These are phyloP conservation scores for Monochamus saltuarius DNA, from an alignment of 1,140 invertebrate genomes.

Conservation along the genomic window DNA sequence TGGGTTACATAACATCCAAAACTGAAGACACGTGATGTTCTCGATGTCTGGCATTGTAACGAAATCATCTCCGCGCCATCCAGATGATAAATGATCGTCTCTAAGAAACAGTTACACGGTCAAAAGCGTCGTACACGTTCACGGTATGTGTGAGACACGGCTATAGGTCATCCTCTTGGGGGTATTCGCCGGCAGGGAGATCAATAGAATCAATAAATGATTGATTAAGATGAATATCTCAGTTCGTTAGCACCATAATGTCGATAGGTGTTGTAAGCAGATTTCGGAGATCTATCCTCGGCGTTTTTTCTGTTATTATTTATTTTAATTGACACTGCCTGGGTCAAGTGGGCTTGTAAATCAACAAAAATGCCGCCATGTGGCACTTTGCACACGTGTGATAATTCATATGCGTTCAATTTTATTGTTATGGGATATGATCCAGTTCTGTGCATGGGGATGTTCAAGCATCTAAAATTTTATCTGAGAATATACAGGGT, in stretches of 20 bases:
- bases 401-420: slow-evolving; percentile 23
- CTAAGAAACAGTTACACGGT: too few species aligned
- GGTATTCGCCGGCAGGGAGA: slow-evolving; percentile 7
- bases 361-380: slow-evolving; percentile 25
- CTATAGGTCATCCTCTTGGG: too few species aligned
- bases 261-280: slow-evolving; percentile 27
- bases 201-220: slow-evolving; percentile 28
- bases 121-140: too few species aligned
- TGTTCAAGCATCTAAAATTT: too few species aligned
- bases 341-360: slow-evolving; percentile 29
- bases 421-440: slow-evolving; percentile 13
- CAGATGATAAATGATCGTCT: too few species aligned
- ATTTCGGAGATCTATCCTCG: slow-evolving; percentile 20
- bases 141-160: too few species aligned
- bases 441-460: too few species aligned
- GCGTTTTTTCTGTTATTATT: slow-evolving; percentile 23
- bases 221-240: slow-evolving; percentile 36
- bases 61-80: too few species aligned
- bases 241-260: slow-evolving; percentile 30
- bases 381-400: not conserved
- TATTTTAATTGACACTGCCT: slow-evolving; percentile 21
- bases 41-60: too few species aligned
- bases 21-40: too few species aligned
- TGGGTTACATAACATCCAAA: too few species aligned
- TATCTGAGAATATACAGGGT: too few species aligned